Percentiles rank a stretch among this genome's conserved stretches.
Conservation (phyloP, 1,140 invertebrate genomes). For the Saccostrea echinata region DNA sequence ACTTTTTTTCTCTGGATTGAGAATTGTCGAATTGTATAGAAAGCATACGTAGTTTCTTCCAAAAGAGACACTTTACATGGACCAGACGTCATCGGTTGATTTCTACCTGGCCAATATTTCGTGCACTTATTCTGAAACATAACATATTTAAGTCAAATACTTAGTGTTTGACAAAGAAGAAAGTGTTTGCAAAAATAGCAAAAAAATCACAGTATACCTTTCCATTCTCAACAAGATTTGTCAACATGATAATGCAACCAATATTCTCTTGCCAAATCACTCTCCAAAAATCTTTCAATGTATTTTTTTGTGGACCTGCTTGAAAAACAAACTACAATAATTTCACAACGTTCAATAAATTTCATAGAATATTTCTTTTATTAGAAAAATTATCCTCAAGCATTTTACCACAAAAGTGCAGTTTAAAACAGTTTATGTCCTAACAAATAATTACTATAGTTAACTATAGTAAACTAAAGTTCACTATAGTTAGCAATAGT, state of each 20-base stretch:
- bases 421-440: too few relatives aligned
- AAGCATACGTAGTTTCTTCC: background rate
- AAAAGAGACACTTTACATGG: background rate
- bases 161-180: background rate
- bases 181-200: too few relatives aligned
- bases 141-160: background rate
- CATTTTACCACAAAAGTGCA: too few relatives aligned
- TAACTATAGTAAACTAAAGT: too few relatives aligned
- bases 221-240: background rate
- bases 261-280: conserved; percentile 4
- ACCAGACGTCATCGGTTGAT: background rate
- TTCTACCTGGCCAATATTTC: background rate
- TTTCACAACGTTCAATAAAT: too few relatives aligned
- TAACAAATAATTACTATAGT: too few relatives aligned
- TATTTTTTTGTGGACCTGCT: background rate
- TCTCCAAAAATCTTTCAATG: background rate
- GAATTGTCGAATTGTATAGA: background rate
- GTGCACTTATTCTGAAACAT: background rate
- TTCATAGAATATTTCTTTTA: too few relatives aligned
- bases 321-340: too few relatives aligned
- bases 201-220: background rate
- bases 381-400: too few relatives aligned
- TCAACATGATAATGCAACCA: background rate
- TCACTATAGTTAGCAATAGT: too few relatives aligned
- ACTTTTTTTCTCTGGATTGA: background rate